Conservation (phyloP, 2,888 invertebrate species). For the Tinea pellionella region DNA sequence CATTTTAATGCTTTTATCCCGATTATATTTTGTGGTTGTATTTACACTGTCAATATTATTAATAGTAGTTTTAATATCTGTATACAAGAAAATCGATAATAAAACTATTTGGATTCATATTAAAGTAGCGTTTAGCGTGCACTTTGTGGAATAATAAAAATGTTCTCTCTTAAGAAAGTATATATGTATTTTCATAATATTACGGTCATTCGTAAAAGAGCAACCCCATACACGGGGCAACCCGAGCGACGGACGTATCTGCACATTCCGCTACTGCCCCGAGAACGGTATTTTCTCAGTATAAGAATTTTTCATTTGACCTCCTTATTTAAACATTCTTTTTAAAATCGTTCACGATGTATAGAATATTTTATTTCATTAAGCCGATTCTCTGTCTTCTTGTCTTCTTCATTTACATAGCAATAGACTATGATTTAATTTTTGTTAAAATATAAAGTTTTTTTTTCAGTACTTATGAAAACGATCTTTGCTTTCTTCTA, state of each 20-base stretch:
- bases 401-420: background rate
- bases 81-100: background rate
- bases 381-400: background rate
- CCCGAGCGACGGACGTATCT: background rate
- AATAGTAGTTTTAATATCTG: background rate
- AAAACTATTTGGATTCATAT: background rate
- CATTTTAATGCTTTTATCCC: too few relatives aligned
- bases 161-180: background rate
- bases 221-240: background rate
- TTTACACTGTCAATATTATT: background rate
- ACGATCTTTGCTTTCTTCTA: too few relatives aligned
- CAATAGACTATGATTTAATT: too few relatives aligned
- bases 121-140: background rate
- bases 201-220: slow-evolving; percentile 2
- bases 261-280: slow-evolving; percentile 14
- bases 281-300: slow-evolving; percentile 20
- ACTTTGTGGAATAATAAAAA: slow-evolving; percentile 2
- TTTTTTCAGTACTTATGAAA: too few relatives aligned
- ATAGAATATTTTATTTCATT: background rate
- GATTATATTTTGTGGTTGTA: too few relatives aligned
- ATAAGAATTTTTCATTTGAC: slow-evolving; percentile 35
- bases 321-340: slow-evolving; percentile 25
- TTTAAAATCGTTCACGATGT: slow-evolving; percentile 21
- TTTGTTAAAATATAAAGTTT: too few relatives aligned
- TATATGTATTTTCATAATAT: slow-evolving; percentile 6